Conservation (phyloP, 2,888 invertebrate species). For the Anagyrus pseudococci region DNA sequence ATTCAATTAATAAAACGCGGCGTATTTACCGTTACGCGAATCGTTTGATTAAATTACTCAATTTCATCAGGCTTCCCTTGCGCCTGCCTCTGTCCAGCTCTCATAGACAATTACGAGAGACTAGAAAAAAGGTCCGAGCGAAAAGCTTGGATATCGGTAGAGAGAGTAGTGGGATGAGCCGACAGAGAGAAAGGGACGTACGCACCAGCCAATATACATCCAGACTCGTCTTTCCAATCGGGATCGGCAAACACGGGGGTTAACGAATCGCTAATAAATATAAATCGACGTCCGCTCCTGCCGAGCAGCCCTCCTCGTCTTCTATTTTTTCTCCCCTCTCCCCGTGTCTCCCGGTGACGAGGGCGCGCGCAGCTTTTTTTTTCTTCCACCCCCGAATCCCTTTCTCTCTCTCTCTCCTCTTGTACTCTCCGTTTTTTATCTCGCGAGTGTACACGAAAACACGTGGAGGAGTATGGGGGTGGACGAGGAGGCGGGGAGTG, state of each 20-base stretch:
- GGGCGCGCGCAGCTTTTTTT: constrained; percentile 12
- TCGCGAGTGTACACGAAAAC: constrained; percentile 1
- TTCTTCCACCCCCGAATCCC: background rate
- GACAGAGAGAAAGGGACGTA: background rate
- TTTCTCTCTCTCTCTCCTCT: constrained; percentile 16
- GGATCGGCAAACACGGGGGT: constrained; percentile 31
- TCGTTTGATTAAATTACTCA: background rate
- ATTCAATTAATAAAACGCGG: no score
- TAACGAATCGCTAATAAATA: constrained; percentile 42
- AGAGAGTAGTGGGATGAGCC: background rate
- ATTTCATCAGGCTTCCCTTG: background rate
- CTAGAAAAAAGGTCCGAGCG: background rate
- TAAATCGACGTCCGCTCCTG: constrained; percentile 37
- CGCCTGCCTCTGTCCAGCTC: no score
- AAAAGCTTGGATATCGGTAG: background rate
- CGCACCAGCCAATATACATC: background rate
- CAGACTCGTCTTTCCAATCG: constrained; percentile 23
- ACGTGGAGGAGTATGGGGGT: background rate
- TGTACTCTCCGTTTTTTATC: constrained; percentile 18
- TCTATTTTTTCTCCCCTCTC: constrained; percentile 2
- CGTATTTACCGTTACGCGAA: no score
- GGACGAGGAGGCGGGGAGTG: no score
- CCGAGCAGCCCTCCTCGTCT: background rate
- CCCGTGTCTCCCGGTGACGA: constrained; percentile 23
- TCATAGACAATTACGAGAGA: background rate